phyloP scores from a whole-genome alignment of 2,113 vertebrate genomes.

The Xyliphius kryptos region DNA sequence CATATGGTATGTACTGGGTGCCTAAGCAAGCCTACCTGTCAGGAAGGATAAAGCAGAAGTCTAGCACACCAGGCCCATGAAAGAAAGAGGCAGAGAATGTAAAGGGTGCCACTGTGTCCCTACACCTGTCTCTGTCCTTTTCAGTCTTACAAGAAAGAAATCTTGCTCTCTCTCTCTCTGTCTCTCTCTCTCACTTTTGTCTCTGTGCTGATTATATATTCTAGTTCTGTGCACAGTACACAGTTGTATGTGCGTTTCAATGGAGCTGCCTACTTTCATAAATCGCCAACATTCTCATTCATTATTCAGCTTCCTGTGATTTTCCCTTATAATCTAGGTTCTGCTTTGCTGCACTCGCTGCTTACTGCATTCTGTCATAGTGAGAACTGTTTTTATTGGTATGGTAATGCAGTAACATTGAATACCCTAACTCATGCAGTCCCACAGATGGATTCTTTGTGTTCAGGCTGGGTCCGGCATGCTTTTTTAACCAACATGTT shows the following conservation, averaged over 20 bases:
- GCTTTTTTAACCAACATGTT: too few species aligned
- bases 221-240: conserved; percentile 7
- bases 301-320: conserved; percentile 57
- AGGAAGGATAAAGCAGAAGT: conserved; percentile 18
- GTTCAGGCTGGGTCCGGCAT: too few species aligned
- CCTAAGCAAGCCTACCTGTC: conserved; percentile 23
- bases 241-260: conserved; percentile 8
- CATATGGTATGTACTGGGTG: conserved; percentile 28
- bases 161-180: conserved; percentile 35
- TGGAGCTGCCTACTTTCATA: conserved; percentile 37
- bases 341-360: conserved; percentile 25
- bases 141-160: conserved; percentile 17
- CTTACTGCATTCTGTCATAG: too few species aligned
- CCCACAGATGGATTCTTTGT: too few species aligned
- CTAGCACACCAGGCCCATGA: conserved; percentile 36
- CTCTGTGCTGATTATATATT: conserved; percentile 42
- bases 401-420: conserved; percentile 16
- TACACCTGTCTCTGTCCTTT: conserved; percentile 33
- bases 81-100: conserved; percentile 44
- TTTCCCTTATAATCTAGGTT: conserved; percentile 38
- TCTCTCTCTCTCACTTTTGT: too few species aligned
- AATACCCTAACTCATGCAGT: too few species aligned
- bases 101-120: conserved; percentile 23
- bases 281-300: conserved; percentile 44
- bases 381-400: conserved; percentile 13